A percentile compares a stretch with the other conserved stretches of the same genome.
Conservation (phyloP, 2,888 invertebrate species). For the Metallyticus violacea region DNA sequence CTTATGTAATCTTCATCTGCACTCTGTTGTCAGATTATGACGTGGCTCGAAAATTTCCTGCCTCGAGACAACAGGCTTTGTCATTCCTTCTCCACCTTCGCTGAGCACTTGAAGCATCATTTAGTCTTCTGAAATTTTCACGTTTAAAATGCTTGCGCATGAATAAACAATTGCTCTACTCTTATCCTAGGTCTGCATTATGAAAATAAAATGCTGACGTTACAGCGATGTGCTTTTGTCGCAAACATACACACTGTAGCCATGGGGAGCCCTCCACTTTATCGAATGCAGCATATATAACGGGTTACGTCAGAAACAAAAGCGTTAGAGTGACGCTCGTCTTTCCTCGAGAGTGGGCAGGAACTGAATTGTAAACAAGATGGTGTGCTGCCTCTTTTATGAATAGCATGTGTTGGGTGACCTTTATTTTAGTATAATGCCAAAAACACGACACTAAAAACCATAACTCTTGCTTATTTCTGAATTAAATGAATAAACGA, state of each 20-base stretch:
- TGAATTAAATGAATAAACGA: no score
- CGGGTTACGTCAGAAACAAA: no score
- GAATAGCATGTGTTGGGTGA: no score
- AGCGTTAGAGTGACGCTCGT: no score
- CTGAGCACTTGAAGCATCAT: background rate
- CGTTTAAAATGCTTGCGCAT: background rate
- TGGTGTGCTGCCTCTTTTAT: no score
- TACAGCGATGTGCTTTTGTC: background rate
- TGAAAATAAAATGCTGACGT: background rate
- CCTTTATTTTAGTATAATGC: no score
- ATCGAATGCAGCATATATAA: no score
- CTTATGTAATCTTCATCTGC: no score
- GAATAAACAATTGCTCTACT: background rate
- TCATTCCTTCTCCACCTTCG: background rate
- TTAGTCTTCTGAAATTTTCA: background rate
- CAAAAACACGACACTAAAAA: no score
- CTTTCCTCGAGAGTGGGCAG: background rate
- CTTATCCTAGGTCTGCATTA: background rate
- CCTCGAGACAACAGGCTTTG: background rate
- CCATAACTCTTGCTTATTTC: no score
- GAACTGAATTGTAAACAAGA: no score
- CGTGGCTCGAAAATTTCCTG: background rate
- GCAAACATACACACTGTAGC: background rate
- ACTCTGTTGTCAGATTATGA: no score
- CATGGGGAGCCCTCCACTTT: background rate